A percentile compares a stretch with the other conserved stretches of the same genome.
Evolutionary conservation across 2,797 vertebrate species (phyloP).

Genomic region (Cottoperca gobio): DNA sequence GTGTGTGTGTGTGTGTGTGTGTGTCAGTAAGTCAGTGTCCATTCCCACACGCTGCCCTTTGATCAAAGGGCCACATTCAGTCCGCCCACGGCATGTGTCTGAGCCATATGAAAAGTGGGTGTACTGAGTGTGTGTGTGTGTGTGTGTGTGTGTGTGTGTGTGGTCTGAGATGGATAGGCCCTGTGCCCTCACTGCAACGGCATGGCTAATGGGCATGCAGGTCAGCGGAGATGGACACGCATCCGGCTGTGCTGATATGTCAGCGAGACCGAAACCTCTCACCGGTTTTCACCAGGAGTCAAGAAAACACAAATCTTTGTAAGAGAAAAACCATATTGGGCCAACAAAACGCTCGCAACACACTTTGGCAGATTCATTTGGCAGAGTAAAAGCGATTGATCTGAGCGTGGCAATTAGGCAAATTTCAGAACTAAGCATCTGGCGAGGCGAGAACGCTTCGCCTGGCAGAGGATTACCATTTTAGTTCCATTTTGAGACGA

Average conservation of each 20-base stretch:
- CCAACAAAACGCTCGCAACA: constrained; percentile 71
- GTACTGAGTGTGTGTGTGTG: constrained; percentile 43
- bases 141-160: constrained; percentile 31
- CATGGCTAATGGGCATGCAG: constrained; percentile 66
- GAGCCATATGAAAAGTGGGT: constrained; percentile 73
- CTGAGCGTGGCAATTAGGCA: constrained; percentile 80
- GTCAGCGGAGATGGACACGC: constrained; percentile 64
- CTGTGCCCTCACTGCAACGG: constrained; percentile 47
- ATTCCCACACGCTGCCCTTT: constrained; percentile 66
- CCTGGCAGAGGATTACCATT: constrained; percentile 78
- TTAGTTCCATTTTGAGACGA: constrained; percentile 72
- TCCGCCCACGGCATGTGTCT: constrained; percentile 70
- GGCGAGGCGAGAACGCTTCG: constrained; percentile 75
- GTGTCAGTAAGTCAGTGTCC: constrained; percentile 65
- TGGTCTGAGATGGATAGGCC: constrained; percentile 65
- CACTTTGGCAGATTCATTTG: constrained; percentile 73
- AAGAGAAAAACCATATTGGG: constrained; percentile 59
- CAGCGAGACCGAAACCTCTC: constrained; percentile 32
- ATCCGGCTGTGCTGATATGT: constrained; percentile 40
- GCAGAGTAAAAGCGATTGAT: constrained; percentile 77
- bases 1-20: constrained; percentile 20
- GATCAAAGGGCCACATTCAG: constrained; percentile 75
- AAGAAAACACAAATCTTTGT: constrained; percentile 39
- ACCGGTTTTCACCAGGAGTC: constrained; percentile 29
- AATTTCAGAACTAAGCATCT: constrained; percentile 82